Percentiles rank a stretch among this genome's conserved stretches.
These are phyloP conservation scores for Anthopleura sola DNA, from an alignment of 64 coral and sea anemone genomes.

Conservation along the genomic window DNA sequence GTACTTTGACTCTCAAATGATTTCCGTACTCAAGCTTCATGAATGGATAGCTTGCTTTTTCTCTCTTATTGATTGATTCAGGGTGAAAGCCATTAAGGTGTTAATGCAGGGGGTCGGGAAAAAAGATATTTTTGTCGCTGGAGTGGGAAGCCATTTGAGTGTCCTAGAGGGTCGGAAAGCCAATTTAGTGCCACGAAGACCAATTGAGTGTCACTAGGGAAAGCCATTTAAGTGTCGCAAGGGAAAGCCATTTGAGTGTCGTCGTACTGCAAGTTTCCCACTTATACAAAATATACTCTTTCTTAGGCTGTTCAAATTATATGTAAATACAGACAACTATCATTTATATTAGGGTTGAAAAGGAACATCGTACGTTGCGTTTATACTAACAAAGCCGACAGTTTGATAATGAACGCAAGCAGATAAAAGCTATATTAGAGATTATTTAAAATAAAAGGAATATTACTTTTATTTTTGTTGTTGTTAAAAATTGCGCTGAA, in stretches of 20 bases:
- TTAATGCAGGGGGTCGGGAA: not conserved
- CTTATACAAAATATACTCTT: not conserved
- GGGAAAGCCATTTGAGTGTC: not conserved
- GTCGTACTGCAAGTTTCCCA: not conserved
- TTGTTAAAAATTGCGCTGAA: not conserved
- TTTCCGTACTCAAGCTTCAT: not conserved
- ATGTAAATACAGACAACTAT: conserved; percentile 2
- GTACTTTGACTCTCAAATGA: not conserved
- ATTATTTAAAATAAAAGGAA: not conserved
- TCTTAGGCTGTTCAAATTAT: not conserved
- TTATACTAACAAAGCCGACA: not conserved
- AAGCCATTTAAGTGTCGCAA: too few relatives aligned
- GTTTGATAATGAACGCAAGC: not conserved
- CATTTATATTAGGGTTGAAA: not conserved
- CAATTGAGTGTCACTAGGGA: too few relatives aligned
- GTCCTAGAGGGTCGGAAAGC: not conserved
- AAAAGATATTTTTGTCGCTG: not conserved
- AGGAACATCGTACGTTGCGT: not conserved
- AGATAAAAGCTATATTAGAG: not conserved
- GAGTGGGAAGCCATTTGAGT: too few relatives aligned
- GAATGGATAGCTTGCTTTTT: not conserved
- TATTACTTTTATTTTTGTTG: not conserved
- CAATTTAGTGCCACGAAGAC: too few relatives aligned
- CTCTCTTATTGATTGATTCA: too few relatives aligned
- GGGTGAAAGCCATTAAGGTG: too few relatives aligned